Conservation (phyloP, 2,888 invertebrate species). For the Acanthoscelides obtectus region DNA sequence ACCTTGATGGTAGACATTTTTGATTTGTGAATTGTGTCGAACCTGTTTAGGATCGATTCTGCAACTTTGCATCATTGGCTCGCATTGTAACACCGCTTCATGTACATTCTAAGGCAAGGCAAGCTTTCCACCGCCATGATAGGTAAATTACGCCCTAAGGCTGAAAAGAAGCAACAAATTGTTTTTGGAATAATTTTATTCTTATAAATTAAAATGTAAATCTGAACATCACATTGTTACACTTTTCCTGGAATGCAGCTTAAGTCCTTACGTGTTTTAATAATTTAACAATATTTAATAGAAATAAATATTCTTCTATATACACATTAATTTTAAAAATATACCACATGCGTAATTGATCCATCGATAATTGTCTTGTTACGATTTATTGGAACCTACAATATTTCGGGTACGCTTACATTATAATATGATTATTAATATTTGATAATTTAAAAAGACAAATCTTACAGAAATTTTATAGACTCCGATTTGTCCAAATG, state of each 20-base stretch:
- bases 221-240: conserved; percentile 39
- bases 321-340: conserved; percentile 28
- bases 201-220: conserved; percentile 27
- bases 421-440: conserved; percentile 6
- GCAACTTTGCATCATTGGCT: too few relatives aligned
- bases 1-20: too few relatives aligned
- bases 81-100: too few relatives aligned
- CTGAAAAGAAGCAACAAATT: not conserved
- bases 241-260: conserved; percentile 26
- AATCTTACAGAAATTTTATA: conserved; percentile 19
- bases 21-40: too few relatives aligned
- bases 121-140: too few relatives aligned
- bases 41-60: too few relatives aligned
- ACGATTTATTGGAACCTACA: conserved; percentile 9
- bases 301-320: conserved; percentile 23
- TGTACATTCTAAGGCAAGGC: too few relatives aligned
- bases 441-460: conserved; percentile 2
- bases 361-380: conserved; percentile 25
- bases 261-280: conserved; percentile 10
- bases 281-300: conserved; percentile 25
- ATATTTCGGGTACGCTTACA: conserved; percentile 7
- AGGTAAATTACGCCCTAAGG: too few relatives aligned
- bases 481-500: too few relatives aligned
- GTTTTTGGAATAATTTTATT: conserved; percentile 8
- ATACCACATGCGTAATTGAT: conserved; percentile 25